Evolutionary conservation across 2,113 vertebrate genomes (phyloP), one percentile per base, ranked within the genome.

Genomic region (Zosterops hypoxanthus): DNA sequence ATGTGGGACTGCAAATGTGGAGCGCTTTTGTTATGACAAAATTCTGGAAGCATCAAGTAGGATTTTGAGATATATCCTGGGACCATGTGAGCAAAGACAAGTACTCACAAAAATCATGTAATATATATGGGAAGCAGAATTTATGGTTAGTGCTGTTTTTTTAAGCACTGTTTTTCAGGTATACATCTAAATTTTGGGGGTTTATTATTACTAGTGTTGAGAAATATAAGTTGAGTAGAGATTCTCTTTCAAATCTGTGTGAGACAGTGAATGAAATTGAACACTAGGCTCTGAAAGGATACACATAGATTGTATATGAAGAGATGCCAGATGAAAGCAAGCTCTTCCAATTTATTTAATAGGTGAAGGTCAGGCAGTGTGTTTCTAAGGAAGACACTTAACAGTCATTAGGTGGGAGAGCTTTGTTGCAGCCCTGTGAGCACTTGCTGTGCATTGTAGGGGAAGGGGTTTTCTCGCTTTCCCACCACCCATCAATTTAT

Each of bases 11-110:
- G 16, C 20, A 65, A 24, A 5, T 46, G 9, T 59, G 42, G 31
- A 59, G 25, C 0, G 0, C 20, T 63, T 81, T 63, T 52, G 17
- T 57, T 76, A 31, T 15, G 9, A 7, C 31, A 36, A 41, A 33
- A 8, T 77, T 69, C 12, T 73, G 50, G 8, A 81, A 77, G 18
- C 10, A 10, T 39, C 15, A 39, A 18, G 28, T 42, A 49, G 33
- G 9, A 28, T 76, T 71, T 46, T 70, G 53, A 71, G 39, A n/a
- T 68, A 14, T 3, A 55, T 10, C 4, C 73, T 39, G 9, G 18
- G n/a, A 46, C 39, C 14, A 2, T 36, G 5, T 55, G 8, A 87
- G 31, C 33, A 41, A 36, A 81, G 55, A 25, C 31, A 83, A 73
- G 5, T 47, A 52, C 33, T 80, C 63, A 55, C 18, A 71, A 53